These are phyloP conservation scores for Drosophila niveifrons DNA, from an alignment of 2,888 invertebrate genomes.

Conservation along the genomic window DNA sequence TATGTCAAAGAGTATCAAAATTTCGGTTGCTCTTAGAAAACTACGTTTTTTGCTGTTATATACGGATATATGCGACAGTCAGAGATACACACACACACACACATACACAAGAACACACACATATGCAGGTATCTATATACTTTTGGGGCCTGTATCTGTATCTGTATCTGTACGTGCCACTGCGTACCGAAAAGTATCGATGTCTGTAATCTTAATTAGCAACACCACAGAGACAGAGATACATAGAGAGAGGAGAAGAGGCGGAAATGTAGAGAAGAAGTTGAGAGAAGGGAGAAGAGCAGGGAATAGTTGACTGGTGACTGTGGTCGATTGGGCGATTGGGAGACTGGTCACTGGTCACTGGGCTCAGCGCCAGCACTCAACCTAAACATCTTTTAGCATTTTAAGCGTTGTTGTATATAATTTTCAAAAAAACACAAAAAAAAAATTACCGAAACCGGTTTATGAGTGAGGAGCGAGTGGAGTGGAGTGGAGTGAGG, in stretches of 20 bases:
- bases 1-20: not conserved
- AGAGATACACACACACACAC: not conserved
- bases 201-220: slow-evolving; percentile 80
- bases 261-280: not conserved
- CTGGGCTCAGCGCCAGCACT: slow-evolving; percentile 59
- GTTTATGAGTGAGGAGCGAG: slow-evolving; percentile 37
- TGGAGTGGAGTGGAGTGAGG: slow-evolving; percentile 34
- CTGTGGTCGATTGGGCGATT: not conserved
- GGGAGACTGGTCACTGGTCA: slow-evolving; percentile 21
- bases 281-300: not conserved
- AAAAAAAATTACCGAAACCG: slow-evolving; percentile 58
- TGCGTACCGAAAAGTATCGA: slow-evolving; percentile 75
- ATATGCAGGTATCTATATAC: slow-evolving; percentile 22
- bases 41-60: not conserved
- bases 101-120: not conserved
- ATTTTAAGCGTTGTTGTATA: slow-evolving; percentile 70
- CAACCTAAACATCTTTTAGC: slow-evolving; percentile 74
- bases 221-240: slow-evolving; percentile 62
- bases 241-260: not conserved
- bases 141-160: slow-evolving; percentile 27
- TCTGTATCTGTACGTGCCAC: slow-evolving; percentile 68
- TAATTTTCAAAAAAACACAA: slow-evolving; percentile 44
- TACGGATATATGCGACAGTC: slow-evolving; percentile 4
- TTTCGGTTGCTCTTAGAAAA: not conserved
- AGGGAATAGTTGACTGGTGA: slow-evolving; percentile 9